These are phyloP conservation scores for Valencia hispanica DNA, from an alignment of 2,797 vertebrate species.

Conservation along the genomic window DNA sequence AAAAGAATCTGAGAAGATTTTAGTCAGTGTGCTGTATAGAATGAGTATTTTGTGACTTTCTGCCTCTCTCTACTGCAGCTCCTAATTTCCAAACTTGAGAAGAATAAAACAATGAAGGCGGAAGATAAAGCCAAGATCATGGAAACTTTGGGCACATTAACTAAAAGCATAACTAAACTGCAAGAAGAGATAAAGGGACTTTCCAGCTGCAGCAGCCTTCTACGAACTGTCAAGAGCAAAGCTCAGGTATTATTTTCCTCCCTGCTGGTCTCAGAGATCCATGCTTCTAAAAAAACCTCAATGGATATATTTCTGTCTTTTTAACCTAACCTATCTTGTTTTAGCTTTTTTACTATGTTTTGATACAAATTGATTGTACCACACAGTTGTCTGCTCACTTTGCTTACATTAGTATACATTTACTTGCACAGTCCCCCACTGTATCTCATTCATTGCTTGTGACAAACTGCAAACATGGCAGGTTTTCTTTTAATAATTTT, in stretches of 20 bases:
- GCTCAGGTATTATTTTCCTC: constrained; percentile 84
- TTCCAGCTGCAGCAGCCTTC: constrained; percentile 77
- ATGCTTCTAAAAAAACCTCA: not conserved
- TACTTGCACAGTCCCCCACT: no score
- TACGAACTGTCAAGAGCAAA: constrained; percentile 88
- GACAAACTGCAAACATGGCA: no score
- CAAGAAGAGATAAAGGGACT: constrained; percentile 95
- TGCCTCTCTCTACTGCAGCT: constrained; percentile 76
- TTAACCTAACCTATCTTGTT: no score
- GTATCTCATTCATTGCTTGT: no score
- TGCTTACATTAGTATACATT: no score
- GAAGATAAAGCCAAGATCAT: constrained; percentile 97
- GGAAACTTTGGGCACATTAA: constrained; percentile 90
- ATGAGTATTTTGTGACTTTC: not conserved
- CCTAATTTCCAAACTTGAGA: constrained; percentile 96
- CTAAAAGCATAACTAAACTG: constrained; percentile 94
- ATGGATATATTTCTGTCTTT: not conserved
- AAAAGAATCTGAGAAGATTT: not conserved
- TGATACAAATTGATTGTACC: no score
- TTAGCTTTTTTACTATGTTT: not conserved
- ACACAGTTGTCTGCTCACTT: no score
- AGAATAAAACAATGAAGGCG: constrained; percentile 93
- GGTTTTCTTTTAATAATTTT: no score
- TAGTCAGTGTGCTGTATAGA: not conserved
- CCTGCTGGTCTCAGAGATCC: not conserved